These are phyloP conservation scores for Mustelus asterias DNA, from an alignment of 2,113 vertebrate genomes.

Conservation along the genomic window DNA sequence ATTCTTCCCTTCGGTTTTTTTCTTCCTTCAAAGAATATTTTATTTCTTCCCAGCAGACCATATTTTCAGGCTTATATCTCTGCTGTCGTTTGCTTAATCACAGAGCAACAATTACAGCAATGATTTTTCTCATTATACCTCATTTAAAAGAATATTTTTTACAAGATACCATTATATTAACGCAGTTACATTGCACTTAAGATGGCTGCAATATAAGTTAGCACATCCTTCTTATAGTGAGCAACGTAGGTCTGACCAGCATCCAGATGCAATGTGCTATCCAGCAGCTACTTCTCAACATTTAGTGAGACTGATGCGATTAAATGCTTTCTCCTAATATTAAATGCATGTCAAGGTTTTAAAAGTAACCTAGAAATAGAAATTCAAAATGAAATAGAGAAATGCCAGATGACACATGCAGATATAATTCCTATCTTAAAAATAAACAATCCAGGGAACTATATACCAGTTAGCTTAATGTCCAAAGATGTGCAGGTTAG, in stretches of 20 bases:
- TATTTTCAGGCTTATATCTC: not conserved
- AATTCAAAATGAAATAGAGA: not conserved
- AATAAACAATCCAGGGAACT: not conserved
- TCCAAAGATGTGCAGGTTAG: not conserved
- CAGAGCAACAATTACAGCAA: not conserved
- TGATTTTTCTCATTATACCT: not conserved
- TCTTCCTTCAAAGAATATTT: not conserved
- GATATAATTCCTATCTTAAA: not conserved
- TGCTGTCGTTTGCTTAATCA: not conserved
- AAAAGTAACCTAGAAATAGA: not conserved
- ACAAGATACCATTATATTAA: not conserved
- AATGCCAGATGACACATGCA: not conserved
- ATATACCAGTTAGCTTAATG: not conserved
- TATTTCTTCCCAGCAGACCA: not conserved
- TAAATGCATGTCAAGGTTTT: not conserved
- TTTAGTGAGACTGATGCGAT: not conserved
- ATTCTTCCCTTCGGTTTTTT: not conserved
- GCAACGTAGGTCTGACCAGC: not conserved
- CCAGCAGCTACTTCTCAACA: not conserved
- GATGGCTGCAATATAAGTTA: not conserved
- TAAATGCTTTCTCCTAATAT: not conserved
- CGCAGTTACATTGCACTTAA: not conserved
- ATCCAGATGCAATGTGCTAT: not conserved
- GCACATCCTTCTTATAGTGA: not conserved
- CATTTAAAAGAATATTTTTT: not conserved